Conservation (phyloP, 2,888 invertebrate species). For the Apamea sordens region DNA sequence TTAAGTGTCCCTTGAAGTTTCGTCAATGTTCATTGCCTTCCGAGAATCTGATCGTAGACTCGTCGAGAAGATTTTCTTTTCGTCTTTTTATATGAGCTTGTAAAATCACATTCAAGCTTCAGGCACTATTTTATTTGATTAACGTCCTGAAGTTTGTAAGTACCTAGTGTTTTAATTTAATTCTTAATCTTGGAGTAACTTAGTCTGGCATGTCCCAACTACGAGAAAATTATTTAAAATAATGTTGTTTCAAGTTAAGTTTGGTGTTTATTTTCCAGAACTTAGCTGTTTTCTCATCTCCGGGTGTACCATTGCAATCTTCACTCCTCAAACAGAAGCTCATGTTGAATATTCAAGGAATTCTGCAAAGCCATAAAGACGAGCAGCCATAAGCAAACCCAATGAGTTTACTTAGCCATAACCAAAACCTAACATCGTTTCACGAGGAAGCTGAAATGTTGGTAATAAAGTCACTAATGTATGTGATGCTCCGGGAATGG, state of each 20-base stretch:
- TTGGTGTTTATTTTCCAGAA: not conserved
- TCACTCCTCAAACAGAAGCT: not conserved
- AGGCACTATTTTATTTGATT: not conserved
- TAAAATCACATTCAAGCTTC: slow-evolving; percentile 1
- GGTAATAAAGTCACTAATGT: slow-evolving; percentile 56
- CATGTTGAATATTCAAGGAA: slow-evolving; percentile 3
- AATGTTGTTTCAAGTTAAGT: not conserved
- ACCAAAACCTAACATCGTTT: slow-evolving; percentile 31
- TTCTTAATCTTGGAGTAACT: not conserved
- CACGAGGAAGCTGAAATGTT: slow-evolving; percentile 33
- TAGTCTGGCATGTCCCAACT: not conserved
- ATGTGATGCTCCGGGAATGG: slow-evolving; percentile 36
- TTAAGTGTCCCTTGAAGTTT: slow-evolving; percentile 4
- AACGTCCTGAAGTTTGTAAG: not conserved
- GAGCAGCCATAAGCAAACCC: slow-evolving; percentile 2
- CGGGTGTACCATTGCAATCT: slow-evolving; percentile 22
- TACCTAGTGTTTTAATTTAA: not conserved
- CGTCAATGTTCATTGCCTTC: not conserved
- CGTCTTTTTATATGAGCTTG: not conserved
- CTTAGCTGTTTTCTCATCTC: slow-evolving; percentile 13
- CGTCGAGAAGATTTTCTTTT: not conserved
- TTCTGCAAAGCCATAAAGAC: slow-evolving; percentile 6
- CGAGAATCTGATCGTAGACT: not conserved
- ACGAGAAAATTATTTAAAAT: not conserved
- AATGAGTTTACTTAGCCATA: slow-evolving; percentile 37